Evolutionary conservation across 1,140 invertebrate species (phyloP).

Genomic region (Acromyrmex echinatior): DNA sequence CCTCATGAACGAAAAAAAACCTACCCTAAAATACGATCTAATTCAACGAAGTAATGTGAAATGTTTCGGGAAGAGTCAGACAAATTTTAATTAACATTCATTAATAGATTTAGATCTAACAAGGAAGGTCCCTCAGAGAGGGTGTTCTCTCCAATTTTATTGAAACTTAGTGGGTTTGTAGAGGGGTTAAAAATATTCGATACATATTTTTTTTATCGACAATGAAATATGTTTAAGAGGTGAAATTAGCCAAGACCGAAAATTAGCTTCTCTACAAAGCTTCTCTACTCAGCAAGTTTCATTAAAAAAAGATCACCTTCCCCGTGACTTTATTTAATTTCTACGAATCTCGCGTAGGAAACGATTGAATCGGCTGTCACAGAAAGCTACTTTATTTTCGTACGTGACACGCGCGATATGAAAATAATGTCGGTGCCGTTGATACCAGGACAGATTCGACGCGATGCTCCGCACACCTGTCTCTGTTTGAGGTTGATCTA

Average conservation of each 20-base stretch:
- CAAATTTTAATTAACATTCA: not conserved
- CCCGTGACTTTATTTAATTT: not conserved
- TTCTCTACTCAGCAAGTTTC: too few species aligned
- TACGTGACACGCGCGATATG: constrained; percentile 33
- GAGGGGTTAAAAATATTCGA: too few species aligned
- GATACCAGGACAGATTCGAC: constrained; percentile 15
- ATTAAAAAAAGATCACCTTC: too few species aligned
- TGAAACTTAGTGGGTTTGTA: too few species aligned
- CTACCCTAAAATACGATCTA: not conserved
- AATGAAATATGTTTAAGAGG: too few species aligned
- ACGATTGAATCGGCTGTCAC: not conserved
- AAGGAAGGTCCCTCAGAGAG: too few species aligned
- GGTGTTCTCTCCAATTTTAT: too few species aligned
- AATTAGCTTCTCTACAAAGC: too few species aligned
- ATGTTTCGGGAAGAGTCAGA: not conserved
- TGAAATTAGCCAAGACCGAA: too few species aligned
- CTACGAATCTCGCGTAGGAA: not conserved
- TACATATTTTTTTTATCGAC: too few species aligned
- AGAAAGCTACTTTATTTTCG: constrained; percentile 18
- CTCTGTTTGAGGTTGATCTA: constrained; percentile 48
- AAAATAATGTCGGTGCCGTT: constrained; percentile 22
- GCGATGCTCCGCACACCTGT: constrained; percentile 39
- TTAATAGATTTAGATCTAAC: not conserved
- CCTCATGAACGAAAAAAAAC: too few species aligned
- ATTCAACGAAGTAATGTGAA: not conserved